These are phyloP conservation scores for Pituophis catenifer DNA, from an alignment of 2,113 vertebrate genomes.

Conservation along the genomic window DNA sequence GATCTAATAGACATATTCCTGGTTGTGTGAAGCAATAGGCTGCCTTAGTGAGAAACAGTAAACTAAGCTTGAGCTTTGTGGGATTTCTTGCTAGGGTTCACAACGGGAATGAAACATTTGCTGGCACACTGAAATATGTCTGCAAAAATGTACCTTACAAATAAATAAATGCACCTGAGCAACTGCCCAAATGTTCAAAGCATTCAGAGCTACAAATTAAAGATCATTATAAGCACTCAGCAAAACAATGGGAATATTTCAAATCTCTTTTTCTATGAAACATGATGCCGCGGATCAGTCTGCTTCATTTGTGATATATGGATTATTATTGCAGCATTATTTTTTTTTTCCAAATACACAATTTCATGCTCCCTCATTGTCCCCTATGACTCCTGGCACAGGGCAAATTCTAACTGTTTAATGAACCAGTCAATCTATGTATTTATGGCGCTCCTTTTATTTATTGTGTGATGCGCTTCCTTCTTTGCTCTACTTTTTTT, in stretches of 20 bases:
- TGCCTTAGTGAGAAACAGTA: conserved; percentile 37
- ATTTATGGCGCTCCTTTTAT: conserved; percentile 35
- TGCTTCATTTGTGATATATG: not conserved
- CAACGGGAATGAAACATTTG: conserved; percentile 33
- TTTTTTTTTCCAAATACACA: conserved; percentile 19
- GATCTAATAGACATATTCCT: conserved; percentile 43
- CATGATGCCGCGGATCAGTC: conserved; percentile 9
- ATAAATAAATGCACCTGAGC: conserved; percentile 17
- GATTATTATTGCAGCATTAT: not conserved
- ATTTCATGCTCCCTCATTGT: not conserved
- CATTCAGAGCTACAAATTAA: conserved; percentile 35
- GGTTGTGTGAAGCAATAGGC: conserved; percentile 44
- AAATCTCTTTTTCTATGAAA: conserved; percentile 33
- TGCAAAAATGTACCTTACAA: conserved; percentile 17
- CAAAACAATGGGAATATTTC: conserved; percentile 36
- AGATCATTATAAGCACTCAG: conserved; percentile 35
- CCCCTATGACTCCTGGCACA: not conserved
- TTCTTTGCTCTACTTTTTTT: conserved; percentile 36
- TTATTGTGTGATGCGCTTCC: conserved; percentile 10
- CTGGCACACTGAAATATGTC: conserved; percentile 26
- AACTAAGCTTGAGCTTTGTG: conserved; percentile 39
- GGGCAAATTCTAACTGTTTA: not conserved
- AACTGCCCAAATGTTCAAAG: conserved; percentile 34
- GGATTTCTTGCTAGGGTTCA: conserved; percentile 44
- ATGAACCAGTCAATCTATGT: conserved; percentile 13